Conservation (phyloP, 2,113 vertebrate genomes). For the Rafetus swinhoei region DNA sequence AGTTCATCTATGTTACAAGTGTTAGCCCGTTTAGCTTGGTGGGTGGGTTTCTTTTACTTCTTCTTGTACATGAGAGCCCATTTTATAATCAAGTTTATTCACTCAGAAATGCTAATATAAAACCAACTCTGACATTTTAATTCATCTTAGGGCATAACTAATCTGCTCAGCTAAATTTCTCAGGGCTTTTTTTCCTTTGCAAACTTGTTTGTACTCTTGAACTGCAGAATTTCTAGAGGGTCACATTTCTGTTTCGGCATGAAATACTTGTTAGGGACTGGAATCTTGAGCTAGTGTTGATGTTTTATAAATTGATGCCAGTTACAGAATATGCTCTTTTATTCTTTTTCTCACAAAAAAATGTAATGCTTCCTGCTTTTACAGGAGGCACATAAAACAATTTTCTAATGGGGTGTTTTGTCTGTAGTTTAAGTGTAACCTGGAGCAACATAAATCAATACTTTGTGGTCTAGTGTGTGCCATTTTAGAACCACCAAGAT, state of each 20-base stretch:
- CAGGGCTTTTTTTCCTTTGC: not conserved
- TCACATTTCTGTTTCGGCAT: not conserved
- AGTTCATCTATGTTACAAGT: fast-evolving
- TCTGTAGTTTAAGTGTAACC: slow-evolving; percentile 44
- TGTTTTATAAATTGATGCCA: slow-evolving; percentile 4
- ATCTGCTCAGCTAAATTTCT: not conserved
- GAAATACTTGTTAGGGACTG: not conserved
- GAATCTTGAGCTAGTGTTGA: not conserved
- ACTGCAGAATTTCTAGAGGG: not conserved
- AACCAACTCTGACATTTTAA: not conserved
- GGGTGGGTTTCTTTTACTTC: not conserved
- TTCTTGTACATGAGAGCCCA: not conserved
- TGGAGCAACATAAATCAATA: slow-evolving; percentile 48
- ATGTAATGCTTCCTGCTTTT: not conserved
- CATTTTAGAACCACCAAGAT: slow-evolving; percentile 57
- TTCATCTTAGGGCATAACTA: not conserved
- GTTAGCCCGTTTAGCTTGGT: not conserved
- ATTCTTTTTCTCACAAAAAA: not conserved
- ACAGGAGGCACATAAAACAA: not conserved
- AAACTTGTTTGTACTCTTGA: not conserved
- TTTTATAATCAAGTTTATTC: not conserved
- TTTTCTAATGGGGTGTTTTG: slow-evolving; percentile 20
- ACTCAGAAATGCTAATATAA: not conserved
- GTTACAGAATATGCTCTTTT: not conserved
- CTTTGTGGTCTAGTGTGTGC: not conserved